Evolutionary conservation across 2,888 invertebrate species (phyloP), one percentile per base, ranked within the genome.

Genomic region (Dioctria linearis): DNA sequence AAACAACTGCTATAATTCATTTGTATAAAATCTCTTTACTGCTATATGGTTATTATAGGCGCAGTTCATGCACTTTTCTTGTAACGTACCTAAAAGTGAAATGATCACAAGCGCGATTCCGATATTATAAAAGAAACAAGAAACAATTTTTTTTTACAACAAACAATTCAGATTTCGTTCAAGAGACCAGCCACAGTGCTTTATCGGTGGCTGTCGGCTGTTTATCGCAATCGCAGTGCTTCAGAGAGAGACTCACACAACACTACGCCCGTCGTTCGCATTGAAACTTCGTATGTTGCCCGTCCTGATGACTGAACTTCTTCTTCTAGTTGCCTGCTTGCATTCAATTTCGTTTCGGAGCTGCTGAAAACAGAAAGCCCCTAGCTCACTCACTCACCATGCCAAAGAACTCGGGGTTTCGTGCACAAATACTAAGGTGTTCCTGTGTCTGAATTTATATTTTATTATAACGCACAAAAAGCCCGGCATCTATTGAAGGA

Each of bases 181-280:
- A 25, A 43, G 66, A 6, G 43, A 46, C 61, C n/a, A 66, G 66
- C 13, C 43, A 25, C 25, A 39, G 39, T 39, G 39, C 37, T 25
- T 61, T 39, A 25, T 13, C 11, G 11, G 6, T 61, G 4, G n/a
- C 37, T 4, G 46, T 51, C 37, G 25, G 42, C 65, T 13, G 65
- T 37, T 46, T 69, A 25, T 46, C 49, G 51, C 51, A 9, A 9
- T 40, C 40, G 73, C 59, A 75, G 73, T 59, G 73, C 59, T 75
- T 75, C 73, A 75, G 59, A 57, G 73, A 75, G 73, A 75, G 73
- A 75, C 73, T 75, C 73, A 75, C 73, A 75, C 73, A 75, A 75
- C 73, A 75, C 73, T 75, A 75, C 73, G 49, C 69, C 25, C 69
- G 39, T 49, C 73, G 73, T 59, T 39, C 59, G 59, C 59, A 54